Evolutionary conservation across 1,140 invertebrate species (phyloP), one percentile per base, ranked within the genome.

Genomic region (Vanessa tameamea): DNA sequence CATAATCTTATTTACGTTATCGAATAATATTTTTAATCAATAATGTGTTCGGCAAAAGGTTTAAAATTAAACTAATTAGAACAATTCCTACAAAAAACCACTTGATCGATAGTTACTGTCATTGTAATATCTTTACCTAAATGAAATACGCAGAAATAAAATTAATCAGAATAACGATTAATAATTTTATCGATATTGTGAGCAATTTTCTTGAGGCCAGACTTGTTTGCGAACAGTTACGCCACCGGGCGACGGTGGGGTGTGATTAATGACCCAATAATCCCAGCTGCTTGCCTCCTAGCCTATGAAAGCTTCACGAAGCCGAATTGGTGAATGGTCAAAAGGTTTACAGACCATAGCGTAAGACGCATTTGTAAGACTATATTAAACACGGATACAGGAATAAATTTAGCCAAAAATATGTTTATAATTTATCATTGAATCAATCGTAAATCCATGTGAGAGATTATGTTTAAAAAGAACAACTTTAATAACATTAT

Each of bases 261-360:
- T 75, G 85, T 92, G 89, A 92, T 92, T 91, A 92, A 92, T 92
- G 89, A 90, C 82, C 86, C 89, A 90, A 91, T 92, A 91, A 91
- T 90, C 87, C 90, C 76, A 64, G 82, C 75, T 76, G 78, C 80
- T 82, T 77, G 83, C 84, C 84, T 84, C 80, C 81, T 83, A 80
- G 83, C 82, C 83, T 83, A 79, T 85, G 86, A 84, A 88, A 88
- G 87, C 88, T 90, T 87, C 89, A 91, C 85, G 89, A 91, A 91
- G 90, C 89, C 85, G 89, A 91, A 87, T 91, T 91, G 89, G 88
- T 90, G 88, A 89, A 83, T 84, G 89, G 90, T 88, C 90, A 91
- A 89, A 88, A 90, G 87, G 89, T 90, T 90, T 90, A 91, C 89
- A 90, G 86, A 90, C 87, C 87, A 81, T 82, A 72, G 73, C 73